phyloP scores from a whole-genome alignment of 2,888 invertebrate species.

The Alentia gelatinosa region DNA sequence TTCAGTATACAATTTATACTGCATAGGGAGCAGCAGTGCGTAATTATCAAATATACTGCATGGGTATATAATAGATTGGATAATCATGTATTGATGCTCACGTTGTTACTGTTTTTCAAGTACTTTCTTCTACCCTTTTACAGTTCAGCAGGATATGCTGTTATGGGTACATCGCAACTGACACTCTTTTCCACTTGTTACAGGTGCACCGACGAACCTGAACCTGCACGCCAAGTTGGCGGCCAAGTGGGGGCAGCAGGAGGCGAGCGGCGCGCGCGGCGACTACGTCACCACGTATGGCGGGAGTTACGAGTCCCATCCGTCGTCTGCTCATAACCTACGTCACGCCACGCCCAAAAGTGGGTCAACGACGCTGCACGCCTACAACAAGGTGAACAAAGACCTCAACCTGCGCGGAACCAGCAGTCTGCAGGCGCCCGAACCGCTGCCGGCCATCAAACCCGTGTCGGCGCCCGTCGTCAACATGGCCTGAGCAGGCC shows the following conservation, averaged over 20 bases:
- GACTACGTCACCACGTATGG: constrained; percentile 69
- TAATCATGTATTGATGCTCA: too few relatives aligned
- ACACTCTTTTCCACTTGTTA: too few relatives aligned
- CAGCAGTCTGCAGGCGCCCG: constrained; percentile 69
- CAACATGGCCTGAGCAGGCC: not conserved
- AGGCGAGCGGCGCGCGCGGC: constrained; percentile 69
- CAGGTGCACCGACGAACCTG: constrained; percentile 77
- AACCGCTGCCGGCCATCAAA: constrained; percentile 59
- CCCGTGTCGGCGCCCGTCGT: constrained; percentile 13
- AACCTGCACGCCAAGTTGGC: constrained; percentile 70
- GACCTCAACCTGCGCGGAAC: constrained; percentile 72
- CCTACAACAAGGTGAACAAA: constrained; percentile 74
- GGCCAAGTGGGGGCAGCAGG: constrained; percentile 67
- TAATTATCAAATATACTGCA: too few relatives aligned
- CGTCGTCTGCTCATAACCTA: not conserved
- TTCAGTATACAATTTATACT: too few relatives aligned
- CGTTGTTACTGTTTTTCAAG: too few relatives aligned
- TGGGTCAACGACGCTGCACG: constrained; percentile 73
- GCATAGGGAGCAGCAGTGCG: too few relatives aligned
- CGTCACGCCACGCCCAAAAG: constrained; percentile 71
- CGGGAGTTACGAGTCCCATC: constrained; percentile 55
- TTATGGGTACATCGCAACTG: too few relatives aligned
- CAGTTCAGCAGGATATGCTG: too few relatives aligned
- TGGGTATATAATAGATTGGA: too few relatives aligned
- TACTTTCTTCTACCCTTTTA: too few relatives aligned